Conservation (phyloP, 2,113 vertebrate species). For the Nycticebus coucang region DNA sequence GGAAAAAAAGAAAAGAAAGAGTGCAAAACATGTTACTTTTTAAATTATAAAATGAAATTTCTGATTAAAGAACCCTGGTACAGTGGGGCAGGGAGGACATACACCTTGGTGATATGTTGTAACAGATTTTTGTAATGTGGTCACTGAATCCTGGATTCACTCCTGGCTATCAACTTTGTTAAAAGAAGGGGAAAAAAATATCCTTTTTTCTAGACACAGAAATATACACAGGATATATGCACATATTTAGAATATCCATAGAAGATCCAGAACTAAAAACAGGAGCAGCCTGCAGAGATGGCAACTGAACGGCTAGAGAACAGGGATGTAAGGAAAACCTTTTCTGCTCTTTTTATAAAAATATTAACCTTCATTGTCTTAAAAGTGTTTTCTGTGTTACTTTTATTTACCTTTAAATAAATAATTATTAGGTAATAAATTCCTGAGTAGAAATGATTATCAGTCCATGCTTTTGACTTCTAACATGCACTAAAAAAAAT, state of each 20-base stretch:
- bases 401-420: conserved; percentile 4
- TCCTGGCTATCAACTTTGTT: neutral
- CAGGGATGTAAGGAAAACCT: neutral
- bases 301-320: neutral
- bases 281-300: neutral
- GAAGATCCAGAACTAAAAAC: neutral
- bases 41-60: neutral
- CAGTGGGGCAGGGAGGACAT: neutral
- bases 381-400: neutral
- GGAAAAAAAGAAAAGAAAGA: neutral
- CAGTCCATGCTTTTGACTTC: neutral
- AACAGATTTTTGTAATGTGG: neutral
- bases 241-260: neutral
- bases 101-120: neutral
- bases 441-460: neutral
- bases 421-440: neutral
- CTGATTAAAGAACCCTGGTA: neutral
- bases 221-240: neutral
- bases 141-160: neutral
- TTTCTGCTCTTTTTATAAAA: neutral
- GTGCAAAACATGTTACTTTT: neutral
- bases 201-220: neutral
- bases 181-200: neutral
- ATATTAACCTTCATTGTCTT: neutral
- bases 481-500: neutral